Conservation (phyloP, 23 tunicate species). For the Halocynthia roretzi region DNA sequence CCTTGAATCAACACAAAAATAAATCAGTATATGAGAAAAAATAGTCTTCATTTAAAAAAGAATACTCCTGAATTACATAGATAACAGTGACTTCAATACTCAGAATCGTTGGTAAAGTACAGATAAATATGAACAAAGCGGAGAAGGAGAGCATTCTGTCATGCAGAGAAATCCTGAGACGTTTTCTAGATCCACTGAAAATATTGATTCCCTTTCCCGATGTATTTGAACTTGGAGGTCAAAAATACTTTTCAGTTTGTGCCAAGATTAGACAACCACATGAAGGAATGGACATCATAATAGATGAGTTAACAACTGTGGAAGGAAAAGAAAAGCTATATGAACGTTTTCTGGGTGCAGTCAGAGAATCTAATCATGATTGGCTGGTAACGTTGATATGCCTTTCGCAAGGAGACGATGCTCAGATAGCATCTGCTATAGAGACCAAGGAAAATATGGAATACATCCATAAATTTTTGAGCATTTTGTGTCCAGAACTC, state of each 20-base stretch:
- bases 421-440: not conserved
- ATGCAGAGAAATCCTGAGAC: constrained; percentile 1
- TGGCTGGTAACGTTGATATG: constrained; percentile 13
- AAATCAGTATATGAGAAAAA: no score
- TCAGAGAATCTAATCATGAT: constrained; percentile 1
- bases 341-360: constrained; percentile 3
- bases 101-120: no score
- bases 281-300: constrained; percentile 14
- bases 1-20: no score
- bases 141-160: not conserved
- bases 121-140: no score
- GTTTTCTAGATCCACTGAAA: not conserved
- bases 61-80: no score
- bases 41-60: no score
- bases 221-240: not conserved
- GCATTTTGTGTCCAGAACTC: not conserved
- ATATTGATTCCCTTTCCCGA: not conserved
- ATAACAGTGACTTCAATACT: no score
- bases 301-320: not conserved
- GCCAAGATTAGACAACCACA: constrained; percentile 16
- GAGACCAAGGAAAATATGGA: not conserved
- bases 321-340: not conserved
- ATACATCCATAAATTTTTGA: constrained; percentile 11
- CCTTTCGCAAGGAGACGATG: not conserved
- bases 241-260: not conserved